Base-by-base conservation (phyloP, 2,888 invertebrate species). In the Apamea anceps region DNA sequence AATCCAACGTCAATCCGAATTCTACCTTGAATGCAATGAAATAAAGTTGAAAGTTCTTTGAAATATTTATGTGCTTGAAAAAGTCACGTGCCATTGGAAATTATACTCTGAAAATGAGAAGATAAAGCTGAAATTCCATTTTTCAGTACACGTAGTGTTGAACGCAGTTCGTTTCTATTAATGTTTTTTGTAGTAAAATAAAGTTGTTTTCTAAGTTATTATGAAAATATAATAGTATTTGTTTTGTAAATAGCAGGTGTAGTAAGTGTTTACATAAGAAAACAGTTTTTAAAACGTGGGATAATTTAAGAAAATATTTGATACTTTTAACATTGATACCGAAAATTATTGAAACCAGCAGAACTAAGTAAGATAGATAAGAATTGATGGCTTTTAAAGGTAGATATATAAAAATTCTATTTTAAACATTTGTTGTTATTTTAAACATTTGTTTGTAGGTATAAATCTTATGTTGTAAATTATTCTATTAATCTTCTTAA, bases 31-130 rank as follows among this genome's bases (percentile, higher is more conserved):
- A 12, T 0, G 12, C 15, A 21, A 45, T 0, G 0, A 0, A 0
- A 65, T 80, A 86, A 77, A 79, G 80, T 80, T 75, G 45, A 83
- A 81, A 88, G 77, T 81, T 54, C 71, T 68, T 74, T 84, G 32
- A 32, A 63, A 25, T 21, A 63, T 62, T 45, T 63, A 77, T 74
- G 32, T 57, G 68, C 62, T 72, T 77, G 37, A 54, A 71, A 48
- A 51, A 37, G 28, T 68, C 54, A 63, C 32, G 28, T 76, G 70
- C 32, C 62, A 68, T 72, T 82, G 12, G 12, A 82, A 88, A 81
- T 85, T 75, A 65, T 18, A 72, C 76, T 76, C 48, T 67, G 62
- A 65, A 32, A 12, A 18, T 67, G 18, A 65, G 32, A 15, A 1
- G 0, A 15, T 76, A 75, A 45, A 72, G 82, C 65, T 67, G 21